Evolutionary conservation across 2,888 invertebrate species (phyloP).

Genomic region (Yponomeuta evonymella): DNA sequence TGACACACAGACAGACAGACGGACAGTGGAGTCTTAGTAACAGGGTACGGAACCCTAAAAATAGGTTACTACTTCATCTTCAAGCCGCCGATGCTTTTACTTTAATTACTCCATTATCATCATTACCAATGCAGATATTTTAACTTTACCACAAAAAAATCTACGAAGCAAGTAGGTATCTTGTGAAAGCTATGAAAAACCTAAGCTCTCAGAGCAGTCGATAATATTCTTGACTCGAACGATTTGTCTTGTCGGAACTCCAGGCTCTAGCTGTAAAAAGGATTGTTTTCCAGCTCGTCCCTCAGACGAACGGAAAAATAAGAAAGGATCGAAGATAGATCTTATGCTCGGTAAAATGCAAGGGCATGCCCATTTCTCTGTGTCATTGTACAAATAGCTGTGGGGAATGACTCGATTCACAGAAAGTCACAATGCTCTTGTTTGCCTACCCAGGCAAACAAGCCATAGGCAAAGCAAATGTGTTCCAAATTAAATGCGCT

Average conservation of each 20-base stretch:
- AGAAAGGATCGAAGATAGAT: conserved; percentile 36
- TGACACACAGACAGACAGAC: too few species aligned
- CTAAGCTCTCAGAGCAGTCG: neutral
- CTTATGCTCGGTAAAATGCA: conserved; percentile 42
- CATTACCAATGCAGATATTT: too few species aligned
- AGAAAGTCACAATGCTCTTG: conserved; percentile 43
- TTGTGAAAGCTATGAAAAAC: neutral
- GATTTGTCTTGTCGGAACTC: conserved; percentile 1
- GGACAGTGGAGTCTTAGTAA: too few species aligned
- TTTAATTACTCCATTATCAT: too few species aligned
- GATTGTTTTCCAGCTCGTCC: conserved; percentile 12
- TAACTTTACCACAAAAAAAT: neutral
- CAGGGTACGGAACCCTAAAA: too few species aligned
- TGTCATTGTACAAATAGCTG: conserved; percentile 58
- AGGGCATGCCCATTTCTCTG: conserved; percentile 48
- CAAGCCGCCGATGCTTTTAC: too few species aligned
- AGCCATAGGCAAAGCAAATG: conserved; percentile 37
- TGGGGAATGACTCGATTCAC: conserved; percentile 51
- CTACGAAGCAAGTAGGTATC: neutral
- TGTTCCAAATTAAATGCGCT: conserved; percentile 41
- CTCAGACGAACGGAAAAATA: conserved; percentile 31
- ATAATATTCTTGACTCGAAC: neutral
- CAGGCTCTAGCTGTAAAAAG: conserved; percentile 5
- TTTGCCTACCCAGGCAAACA: conserved; percentile 31
- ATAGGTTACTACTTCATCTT: too few species aligned